Conservation (phyloP, 2,797 vertebrate species). For the Calcarius lapponicus region DNA sequence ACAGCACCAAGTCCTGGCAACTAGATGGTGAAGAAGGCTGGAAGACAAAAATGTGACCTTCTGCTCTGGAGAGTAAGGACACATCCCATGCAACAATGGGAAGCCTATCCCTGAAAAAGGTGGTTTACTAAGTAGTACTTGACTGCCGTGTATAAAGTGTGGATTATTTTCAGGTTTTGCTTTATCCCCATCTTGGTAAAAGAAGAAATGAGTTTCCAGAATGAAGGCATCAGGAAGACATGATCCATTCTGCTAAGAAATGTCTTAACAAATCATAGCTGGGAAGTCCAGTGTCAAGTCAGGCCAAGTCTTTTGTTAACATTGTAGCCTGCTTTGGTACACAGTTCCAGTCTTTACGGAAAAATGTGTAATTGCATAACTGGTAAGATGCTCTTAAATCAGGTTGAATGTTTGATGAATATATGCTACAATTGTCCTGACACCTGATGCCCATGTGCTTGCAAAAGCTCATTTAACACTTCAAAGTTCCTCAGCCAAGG, state of each 20-base stretch:
- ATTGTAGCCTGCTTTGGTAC: not conserved
- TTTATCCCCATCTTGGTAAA: not conserved
- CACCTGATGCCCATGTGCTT: not conserved
- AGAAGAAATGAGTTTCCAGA: too few species aligned
- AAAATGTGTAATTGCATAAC: not conserved
- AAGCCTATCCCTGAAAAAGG: not conserved
- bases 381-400: not conserved
- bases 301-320: not conserved
- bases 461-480: not conserved
- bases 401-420: not conserved
- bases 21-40: not conserved
- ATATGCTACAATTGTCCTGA: not conserved
- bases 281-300: not conserved
- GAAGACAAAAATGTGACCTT: not conserved
- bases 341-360: not conserved
- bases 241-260: not conserved
- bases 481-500: not conserved
- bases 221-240: not conserved
- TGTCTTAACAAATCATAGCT: not conserved
- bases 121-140: not conserved
- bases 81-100: fast-evolving
- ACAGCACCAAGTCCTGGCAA: not conserved
- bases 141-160: not conserved
- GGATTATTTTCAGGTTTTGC: not conserved
- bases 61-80: not conserved